Percentiles rank a stretch among this genome's conserved stretches.
phyloP scores from a whole-genome alignment of 1,140 invertebrate genomes.

The Microplitis demolitor region DNA sequence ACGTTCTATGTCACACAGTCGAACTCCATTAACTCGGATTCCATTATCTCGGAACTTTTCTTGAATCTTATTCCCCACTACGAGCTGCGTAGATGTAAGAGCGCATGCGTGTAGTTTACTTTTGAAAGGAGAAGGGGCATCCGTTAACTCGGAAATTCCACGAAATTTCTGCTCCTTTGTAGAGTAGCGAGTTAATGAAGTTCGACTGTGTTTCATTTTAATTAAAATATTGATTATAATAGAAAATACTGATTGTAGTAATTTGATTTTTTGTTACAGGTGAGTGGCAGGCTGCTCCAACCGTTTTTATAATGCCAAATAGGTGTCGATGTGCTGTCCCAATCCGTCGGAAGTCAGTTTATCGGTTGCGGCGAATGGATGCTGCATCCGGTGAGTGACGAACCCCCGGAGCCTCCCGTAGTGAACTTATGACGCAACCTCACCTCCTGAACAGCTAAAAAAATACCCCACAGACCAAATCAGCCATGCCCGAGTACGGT shows the following conservation, averaged over 20 bases:
- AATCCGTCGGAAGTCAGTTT: slow-evolving; percentile 59
- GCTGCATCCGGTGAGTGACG: slow-evolving; percentile 62
- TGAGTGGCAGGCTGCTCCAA: slow-evolving; percentile 61
- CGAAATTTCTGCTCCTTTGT: too few species aligned
- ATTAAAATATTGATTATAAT: background rate
- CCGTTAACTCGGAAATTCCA: too few species aligned
- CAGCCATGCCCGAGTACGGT: slow-evolving; percentile 10
- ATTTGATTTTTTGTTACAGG: slow-evolving; percentile 48
- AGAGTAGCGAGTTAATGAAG: too few species aligned
- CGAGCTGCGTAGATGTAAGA: too few species aligned
- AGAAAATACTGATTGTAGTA: background rate
- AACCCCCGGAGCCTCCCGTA: slow-evolving; percentile 53
- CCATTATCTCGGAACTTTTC: too few species aligned
- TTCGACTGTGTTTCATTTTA: too few species aligned
- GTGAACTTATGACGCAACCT: slow-evolving; percentile 45
- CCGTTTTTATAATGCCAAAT: slow-evolving; percentile 63
- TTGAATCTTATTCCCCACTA: too few species aligned
- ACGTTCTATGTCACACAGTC: background rate
- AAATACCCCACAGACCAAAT: slow-evolving; percentile 16
- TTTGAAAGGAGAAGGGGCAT: too few species aligned
- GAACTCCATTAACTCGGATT: too few species aligned
- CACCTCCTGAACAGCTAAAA: slow-evolving; percentile 23
- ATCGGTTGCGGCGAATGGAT: slow-evolving; percentile 61
- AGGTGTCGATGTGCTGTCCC: slow-evolving; percentile 60
- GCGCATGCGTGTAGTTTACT: too few species aligned